These are phyloP conservation scores for Amazona vittata DNA, from an alignment of 2,113 vertebrate genomes.

Conservation along the genomic window DNA sequence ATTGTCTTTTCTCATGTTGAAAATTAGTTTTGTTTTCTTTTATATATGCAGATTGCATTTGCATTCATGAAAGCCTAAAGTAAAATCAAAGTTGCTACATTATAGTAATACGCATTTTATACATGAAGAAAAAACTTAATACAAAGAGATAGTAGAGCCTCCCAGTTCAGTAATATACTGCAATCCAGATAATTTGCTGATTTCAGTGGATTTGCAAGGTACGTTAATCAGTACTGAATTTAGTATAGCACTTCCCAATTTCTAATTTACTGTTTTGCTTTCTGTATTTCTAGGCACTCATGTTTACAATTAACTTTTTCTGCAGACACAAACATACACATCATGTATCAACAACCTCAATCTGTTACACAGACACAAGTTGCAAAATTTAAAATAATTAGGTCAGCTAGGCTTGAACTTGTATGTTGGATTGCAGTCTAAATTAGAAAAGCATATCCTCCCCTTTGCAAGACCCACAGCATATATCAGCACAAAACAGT, in stretches of 20 bases:
- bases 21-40: background rate
- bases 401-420: background rate
- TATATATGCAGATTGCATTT: background rate
- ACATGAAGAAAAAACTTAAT: background rate
- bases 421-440: background rate
- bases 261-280: background rate
- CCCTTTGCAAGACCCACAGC: background rate
- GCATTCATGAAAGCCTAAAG: background rate
- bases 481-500: background rate
- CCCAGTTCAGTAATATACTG: background rate
- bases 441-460: background rate
- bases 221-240: background rate
- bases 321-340: background rate
- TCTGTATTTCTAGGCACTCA: background rate
- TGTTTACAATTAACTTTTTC: background rate
- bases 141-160: background rate
- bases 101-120: background rate
- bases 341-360: background rate
- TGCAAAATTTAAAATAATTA: background rate
- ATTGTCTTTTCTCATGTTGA: background rate
- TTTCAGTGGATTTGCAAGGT: background rate
- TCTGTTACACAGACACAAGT: background rate
- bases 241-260: background rate
- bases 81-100: background rate
- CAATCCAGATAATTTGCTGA: background rate